phyloP scores from a whole-genome alignment of 2,113 vertebrate species.

The Accipiter cooperii region DNA sequence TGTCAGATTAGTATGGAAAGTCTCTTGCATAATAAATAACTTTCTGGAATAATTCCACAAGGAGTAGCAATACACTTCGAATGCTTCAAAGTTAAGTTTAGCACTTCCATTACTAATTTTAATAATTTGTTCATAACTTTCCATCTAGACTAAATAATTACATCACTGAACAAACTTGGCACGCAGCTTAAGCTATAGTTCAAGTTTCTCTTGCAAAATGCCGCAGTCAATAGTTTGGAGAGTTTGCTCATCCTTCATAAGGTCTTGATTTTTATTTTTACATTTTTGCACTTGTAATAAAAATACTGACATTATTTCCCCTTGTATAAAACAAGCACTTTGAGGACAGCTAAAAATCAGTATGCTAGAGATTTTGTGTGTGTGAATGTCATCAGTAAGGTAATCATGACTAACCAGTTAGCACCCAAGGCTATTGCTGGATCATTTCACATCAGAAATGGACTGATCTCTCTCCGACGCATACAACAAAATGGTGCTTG shows the following conservation, averaged over 20 bases:
- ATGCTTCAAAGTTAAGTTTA: constrained; percentile 12
- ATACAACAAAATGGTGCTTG: not conserved
- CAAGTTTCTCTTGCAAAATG: not conserved
- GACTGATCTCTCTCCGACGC: not conserved
- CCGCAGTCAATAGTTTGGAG: not conserved
- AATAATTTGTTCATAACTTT: not conserved
- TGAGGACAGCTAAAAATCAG: not conserved
- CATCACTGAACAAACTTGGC: not conserved
- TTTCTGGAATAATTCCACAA: constrained; percentile 53
- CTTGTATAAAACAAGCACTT: not conserved
- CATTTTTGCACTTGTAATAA: not conserved
- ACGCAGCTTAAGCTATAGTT: not conserved
- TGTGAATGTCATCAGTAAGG: not conserved
- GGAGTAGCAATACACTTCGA: constrained; percentile 4
- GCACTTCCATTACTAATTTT: not conserved
- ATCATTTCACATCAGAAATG: not conserved
- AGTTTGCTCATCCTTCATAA: not conserved
- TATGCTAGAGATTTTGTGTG: not conserved
- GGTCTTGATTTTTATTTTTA: not conserved
- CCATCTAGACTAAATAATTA: not conserved
- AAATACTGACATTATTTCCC: not conserved
- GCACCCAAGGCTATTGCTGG: not conserved
- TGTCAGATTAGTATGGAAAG: not conserved
- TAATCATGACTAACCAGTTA: not conserved
- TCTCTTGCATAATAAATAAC: constrained; percentile 49